Conservation (phyloP, 2,888 invertebrate genomes). For the Chrysina gloriosa region DNA sequence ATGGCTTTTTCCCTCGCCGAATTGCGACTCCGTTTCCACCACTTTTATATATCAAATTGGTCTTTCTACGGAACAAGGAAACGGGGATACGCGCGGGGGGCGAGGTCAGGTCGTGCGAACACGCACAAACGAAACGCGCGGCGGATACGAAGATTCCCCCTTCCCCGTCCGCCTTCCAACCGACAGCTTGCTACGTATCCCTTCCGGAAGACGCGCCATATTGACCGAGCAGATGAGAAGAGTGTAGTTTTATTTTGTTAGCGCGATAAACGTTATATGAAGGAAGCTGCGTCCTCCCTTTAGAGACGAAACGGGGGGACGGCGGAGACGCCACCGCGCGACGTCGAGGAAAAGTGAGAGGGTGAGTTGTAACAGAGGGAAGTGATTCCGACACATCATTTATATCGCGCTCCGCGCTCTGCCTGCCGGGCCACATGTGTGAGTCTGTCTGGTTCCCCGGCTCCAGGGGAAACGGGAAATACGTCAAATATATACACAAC, state of each 20-base stretch:
- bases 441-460: not conserved
- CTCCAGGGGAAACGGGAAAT: too few relatives aligned
- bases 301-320: slow-evolving; percentile 9
- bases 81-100: not conserved
- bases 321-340: not conserved
- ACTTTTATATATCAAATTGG: slow-evolving; percentile 35
- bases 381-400: slow-evolving; percentile 41
- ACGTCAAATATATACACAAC: too few relatives aligned
- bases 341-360: not conserved
- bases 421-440: slow-evolving; percentile 29
- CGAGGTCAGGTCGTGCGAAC: too few relatives aligned
- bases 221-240: too few relatives aligned
- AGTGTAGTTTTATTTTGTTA: slow-evolving; percentile 32
- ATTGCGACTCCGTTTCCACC: slow-evolving; percentile 17
- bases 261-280: slow-evolving; percentile 36
- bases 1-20: slow-evolving; percentile 29
- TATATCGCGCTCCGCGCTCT: slow-evolving; percentile 24
- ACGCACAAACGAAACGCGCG: too few relatives aligned
- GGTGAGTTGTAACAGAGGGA: slow-evolving; percentile 35
- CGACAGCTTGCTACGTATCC: too few relatives aligned
- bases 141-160: too few relatives aligned
- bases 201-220: too few relatives aligned
- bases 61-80: slow-evolving; percentile 14
- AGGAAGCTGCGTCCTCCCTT: not conserved
- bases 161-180: too few relatives aligned